A percentile compares a stretch with the other conserved stretches of the same genome.
phyloP scores from a whole-genome alignment of 1,140 invertebrate species.

The Eueides isabella region DNA sequence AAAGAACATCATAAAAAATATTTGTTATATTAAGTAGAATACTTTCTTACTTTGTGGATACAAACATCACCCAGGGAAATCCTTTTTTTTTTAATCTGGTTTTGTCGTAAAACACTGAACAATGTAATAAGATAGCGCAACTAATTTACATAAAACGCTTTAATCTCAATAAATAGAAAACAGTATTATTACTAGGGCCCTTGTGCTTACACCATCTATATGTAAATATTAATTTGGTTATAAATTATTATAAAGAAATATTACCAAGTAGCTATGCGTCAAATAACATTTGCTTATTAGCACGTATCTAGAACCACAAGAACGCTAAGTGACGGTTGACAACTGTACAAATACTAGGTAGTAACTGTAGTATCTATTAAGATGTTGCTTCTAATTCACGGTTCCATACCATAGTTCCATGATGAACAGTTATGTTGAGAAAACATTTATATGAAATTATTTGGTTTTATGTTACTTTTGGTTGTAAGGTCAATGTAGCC shows the following conservation, averaged over 20 bases:
- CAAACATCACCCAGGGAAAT: no score
- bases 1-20: no score
- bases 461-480: background rate
- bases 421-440: slow-evolving; percentile 13
- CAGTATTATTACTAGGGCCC: background rate
- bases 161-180: background rate
- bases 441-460: background rate
- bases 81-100: no score
- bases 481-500: no score
- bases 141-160: no score
- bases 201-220: background rate
- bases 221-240: background rate
- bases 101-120: no score
- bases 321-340: slow-evolving; percentile 20
- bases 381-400: slow-evolving; percentile 23
- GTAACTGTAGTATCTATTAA: slow-evolving; percentile 28
- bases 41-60: no score
- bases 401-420: slow-evolving; percentile 15
- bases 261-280: background rate
- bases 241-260: background rate
- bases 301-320: background rate
- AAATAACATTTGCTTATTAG: background rate
- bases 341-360: slow-evolving; percentile 11
- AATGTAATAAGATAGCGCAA: no score
- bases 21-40: no score